Percentiles rank a stretch among this genome's conserved stretches.
Conservation (phyloP, 2,797 vertebrate genomes). For the Poeciliopsis gracilis region DNA sequence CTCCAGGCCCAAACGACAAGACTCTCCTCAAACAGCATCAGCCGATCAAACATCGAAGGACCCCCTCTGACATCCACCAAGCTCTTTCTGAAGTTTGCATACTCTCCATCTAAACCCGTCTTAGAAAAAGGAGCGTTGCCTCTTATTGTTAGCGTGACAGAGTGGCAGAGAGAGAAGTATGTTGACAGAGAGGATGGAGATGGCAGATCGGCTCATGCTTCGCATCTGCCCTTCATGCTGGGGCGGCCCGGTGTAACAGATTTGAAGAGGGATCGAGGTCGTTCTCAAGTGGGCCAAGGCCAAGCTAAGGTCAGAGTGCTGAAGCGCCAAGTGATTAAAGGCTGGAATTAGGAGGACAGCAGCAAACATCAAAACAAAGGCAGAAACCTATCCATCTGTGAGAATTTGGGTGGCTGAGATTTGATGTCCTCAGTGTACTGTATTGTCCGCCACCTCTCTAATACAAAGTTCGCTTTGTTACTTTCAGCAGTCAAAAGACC, state of each 20-base stretch:
- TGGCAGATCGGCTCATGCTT: conserved; percentile 74
- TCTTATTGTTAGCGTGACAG: conserved; percentile 68
- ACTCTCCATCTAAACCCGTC: conserved; percentile 65
- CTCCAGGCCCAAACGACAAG: conserved; percentile 44
- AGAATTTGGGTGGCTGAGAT: conserved; percentile 65
- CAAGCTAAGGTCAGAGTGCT: conserved; percentile 63
- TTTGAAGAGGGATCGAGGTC: conserved; percentile 69
- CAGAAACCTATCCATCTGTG: conserved; percentile 71
- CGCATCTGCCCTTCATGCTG: conserved; percentile 76
- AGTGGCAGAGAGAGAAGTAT: conserved; percentile 68
- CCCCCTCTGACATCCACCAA: conserved; percentile 56
- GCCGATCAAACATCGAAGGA: conserved; percentile 64
- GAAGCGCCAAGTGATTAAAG: conserved; percentile 77
- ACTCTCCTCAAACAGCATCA: conserved; percentile 60
- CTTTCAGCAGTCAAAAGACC: conserved; percentile 73
- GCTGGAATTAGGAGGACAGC: conserved; percentile 67
- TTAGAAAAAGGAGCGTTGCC: conserved; percentile 68
- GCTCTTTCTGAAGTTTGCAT: conserved; percentile 61
- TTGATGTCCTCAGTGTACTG: conserved; percentile 55
- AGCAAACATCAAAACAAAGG: conserved; percentile 69
- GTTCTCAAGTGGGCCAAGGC: conserved; percentile 77
- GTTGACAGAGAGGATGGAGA: conserved; percentile 81
- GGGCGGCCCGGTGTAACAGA: conserved; percentile 56
- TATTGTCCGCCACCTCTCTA: conserved; percentile 26
- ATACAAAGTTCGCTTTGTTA: conserved; percentile 55